Evolutionary conservation across 2,113 vertebrate genomes (phyloP).

Genomic region (Rattus rattus): DNA sequence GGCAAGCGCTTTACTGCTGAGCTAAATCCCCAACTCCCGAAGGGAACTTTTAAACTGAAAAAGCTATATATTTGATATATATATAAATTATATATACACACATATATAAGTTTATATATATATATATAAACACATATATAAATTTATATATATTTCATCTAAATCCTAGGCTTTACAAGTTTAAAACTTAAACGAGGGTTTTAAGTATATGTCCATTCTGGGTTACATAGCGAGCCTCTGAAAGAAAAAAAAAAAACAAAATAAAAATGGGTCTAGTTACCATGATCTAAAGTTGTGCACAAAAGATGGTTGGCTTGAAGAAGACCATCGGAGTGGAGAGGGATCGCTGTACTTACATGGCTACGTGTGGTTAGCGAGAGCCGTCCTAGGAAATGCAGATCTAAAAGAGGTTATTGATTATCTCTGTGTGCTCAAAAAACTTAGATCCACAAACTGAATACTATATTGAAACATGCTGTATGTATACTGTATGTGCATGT

Average conservation of each 20-base stretch:
- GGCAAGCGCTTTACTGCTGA: too few relatives aligned
- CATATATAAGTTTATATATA: not conserved
- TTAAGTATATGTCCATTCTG: not conserved
- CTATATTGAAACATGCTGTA: not conserved
- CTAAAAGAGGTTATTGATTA: not conserved
- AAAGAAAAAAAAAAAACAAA: not conserved
- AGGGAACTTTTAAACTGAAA: not conserved
- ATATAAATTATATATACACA: not conserved
- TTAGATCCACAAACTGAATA: not conserved
- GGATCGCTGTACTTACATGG: not conserved
- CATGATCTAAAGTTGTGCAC: not conserved
- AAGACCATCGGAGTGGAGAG: not conserved
- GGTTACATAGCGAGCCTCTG: not conserved
- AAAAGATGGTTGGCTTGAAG: not conserved
- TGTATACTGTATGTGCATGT: not conserved
- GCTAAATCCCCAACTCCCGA: too few relatives aligned
- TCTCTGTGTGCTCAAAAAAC: not conserved
- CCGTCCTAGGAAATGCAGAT: not conserved
- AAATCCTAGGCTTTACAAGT: not conserved
- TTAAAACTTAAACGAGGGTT: not conserved
- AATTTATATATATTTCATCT: not conserved
- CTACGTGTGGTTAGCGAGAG: not conserved
- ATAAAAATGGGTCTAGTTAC: not conserved
- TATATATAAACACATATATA: not conserved
- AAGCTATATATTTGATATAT: not conserved